Evolutionary conservation across 1,140 invertebrate genomes (phyloP), one percentile per base, ranked within the genome.

Genomic region (Venustaconcha ellipsiformis): DNA sequence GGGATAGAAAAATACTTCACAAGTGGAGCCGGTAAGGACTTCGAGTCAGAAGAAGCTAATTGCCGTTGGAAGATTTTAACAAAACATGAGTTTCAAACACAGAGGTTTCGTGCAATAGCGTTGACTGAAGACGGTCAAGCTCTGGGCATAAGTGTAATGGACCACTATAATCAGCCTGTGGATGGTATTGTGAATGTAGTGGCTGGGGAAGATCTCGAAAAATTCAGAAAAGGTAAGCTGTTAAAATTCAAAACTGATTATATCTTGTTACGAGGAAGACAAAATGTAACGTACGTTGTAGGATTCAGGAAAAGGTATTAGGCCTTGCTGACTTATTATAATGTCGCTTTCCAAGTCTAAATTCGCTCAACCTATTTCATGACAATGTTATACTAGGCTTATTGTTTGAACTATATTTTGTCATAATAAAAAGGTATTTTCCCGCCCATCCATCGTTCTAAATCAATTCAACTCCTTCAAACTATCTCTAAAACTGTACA

Each of bases 121-220:
- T 18, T 37, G n/a, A 55, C 67, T 20, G 55, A 73, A 57, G 30
- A 64, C 4, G 72, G 72, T n/a, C 72, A 73, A 57, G 64, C 23
- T 0, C 23, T 73, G 18, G 63, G 57, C 18, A 23, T 20, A 20
- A 65, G 23, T 15, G 26, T 57, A 17, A 18, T 67, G 1, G 37
- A 14, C 13, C 15, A 57, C n/a, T 57, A 57, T 18, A 67, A 48
- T 37, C 20, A 57, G 15, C 57, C n/a, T 17, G 82, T 79, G n/a
- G 82, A 81, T 57, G 82, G 65, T 15, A 78, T 83, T 26, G 82
- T 83, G 1, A 81, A 80, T 78, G 80, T 78, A n/a, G 78, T 80
- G 20, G 80, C 81, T 74, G 1, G 1, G 0, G 20, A 55, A n/a
- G 37, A 74, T 5, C 63, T 83, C 48, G 63, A 66, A 17, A 78